Conservation (phyloP, 2,888 invertebrate species). For the Lasioglossum calceatum region DNA sequence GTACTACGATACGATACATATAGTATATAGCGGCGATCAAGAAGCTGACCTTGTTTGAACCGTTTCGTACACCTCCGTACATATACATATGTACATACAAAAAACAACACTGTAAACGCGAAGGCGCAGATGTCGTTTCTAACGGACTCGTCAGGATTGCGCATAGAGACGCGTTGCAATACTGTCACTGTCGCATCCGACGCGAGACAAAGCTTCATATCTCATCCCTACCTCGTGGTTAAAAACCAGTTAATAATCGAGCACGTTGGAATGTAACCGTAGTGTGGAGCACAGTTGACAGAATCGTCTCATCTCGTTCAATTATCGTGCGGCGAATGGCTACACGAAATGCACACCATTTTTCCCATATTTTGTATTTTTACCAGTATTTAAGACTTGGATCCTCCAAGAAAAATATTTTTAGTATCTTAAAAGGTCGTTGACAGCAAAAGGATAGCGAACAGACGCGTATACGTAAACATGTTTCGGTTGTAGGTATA, state of each 20-base stretch:
- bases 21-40: neutral
- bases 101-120: neutral
- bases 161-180: constrained; percentile 18
- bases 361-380: too few relatives aligned
- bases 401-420: neutral
- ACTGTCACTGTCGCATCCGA: constrained; percentile 42
- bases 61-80: neutral
- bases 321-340: neutral
- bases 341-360: too few relatives aligned
- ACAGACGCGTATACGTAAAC: neutral
- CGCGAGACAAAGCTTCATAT: constrained; percentile 40
- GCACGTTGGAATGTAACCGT: neutral
- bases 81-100: neutral
- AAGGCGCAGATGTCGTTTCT: neutral
- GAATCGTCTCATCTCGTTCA: neutral
- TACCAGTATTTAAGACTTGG: too few relatives aligned
- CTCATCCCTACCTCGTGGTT: constrained; percentile 35
- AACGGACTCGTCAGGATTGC: neutral
- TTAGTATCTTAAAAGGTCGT: neutral
- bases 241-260: constrained; percentile 24
- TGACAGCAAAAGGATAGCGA: neutral
- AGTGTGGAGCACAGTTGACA: neutral
- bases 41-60: neutral
- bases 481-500: neutral
- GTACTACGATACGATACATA: too few relatives aligned